Conservation (phyloP, 2,888 invertebrate species). For the Brachyptera risi region DNA sequence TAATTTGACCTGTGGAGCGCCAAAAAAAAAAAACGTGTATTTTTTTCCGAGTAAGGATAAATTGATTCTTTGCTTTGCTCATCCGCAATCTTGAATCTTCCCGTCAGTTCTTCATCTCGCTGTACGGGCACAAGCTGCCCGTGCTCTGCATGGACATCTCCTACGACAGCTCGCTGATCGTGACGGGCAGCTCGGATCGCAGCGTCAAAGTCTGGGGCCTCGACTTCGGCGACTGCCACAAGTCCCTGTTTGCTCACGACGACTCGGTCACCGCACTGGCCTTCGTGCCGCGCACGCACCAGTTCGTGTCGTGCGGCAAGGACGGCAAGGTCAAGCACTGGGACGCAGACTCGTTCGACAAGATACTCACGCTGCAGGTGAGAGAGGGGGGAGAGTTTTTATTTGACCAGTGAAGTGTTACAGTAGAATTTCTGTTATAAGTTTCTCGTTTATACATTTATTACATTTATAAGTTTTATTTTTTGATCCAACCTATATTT, state of each 20-base stretch:
- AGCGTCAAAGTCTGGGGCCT: conserved; percentile 94
- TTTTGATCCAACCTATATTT: too few relatives aligned
- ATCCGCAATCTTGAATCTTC: too few relatives aligned
- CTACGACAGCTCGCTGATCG: conserved; percentile 78
- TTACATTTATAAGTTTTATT: too few relatives aligned
- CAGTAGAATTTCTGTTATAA: too few relatives aligned
- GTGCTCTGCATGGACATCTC: conserved; percentile 92
- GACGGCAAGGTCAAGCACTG: conserved; percentile 95
- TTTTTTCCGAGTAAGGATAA: too few relatives aligned
- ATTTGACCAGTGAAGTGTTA: too few relatives aligned
- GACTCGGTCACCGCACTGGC: conserved; percentile 86
- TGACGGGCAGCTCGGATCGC: conserved; percentile 92
- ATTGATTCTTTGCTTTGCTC: too few relatives aligned
- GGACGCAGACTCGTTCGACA: conserved; percentile 90
- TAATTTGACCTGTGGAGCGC: too few relatives aligned
- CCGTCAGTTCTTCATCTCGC: conserved; percentile 78
- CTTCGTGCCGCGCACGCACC: conserved; percentile 88
- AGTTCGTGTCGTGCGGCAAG: conserved; percentile 89
- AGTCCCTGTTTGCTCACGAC: conserved; percentile 93
- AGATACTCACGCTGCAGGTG: conserved; percentile 83
- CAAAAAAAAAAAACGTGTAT: too few relatives aligned
- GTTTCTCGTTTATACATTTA: too few relatives aligned
- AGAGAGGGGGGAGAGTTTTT: too few relatives aligned
- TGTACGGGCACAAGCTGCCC: conserved; percentile 96
- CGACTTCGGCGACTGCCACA: conserved; percentile 98